Percentiles rank a stretch among this genome's conserved stretches.
These are phyloP conservation scores for Pogonocichla stellata DNA, from an alignment of 2,113 vertebrate species.

Conservation along the genomic window DNA sequence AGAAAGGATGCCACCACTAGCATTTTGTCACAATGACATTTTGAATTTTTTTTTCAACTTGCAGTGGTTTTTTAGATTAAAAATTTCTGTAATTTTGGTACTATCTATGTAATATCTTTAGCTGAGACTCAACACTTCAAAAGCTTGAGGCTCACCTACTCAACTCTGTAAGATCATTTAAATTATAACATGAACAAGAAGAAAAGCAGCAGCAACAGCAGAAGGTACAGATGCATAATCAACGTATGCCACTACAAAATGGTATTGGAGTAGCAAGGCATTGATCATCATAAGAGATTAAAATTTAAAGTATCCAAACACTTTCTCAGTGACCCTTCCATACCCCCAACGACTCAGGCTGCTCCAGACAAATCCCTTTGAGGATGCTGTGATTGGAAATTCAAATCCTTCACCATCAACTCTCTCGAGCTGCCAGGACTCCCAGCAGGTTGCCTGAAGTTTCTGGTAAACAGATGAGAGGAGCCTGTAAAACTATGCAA, in stretches of 20 bases:
- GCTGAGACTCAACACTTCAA: background rate
- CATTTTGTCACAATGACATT: background rate
- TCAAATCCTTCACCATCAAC: background rate
- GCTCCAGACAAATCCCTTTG: background rate
- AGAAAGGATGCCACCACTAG: background rate
- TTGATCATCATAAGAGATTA: constrained; percentile 12
- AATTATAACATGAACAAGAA: background rate
- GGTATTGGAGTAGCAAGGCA: constrained; percentile 57
- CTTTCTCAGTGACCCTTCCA: background rate
- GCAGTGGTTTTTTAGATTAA: background rate
- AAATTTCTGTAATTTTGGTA: background rate
- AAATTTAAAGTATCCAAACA: constrained; percentile 48
- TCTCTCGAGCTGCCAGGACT: background rate
- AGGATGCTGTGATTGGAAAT: background rate
- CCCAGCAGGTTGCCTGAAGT: background rate
- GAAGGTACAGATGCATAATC: constrained; percentile 31
- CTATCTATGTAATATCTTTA: background rate
- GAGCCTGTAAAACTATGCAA: background rate
- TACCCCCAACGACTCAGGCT: background rate
- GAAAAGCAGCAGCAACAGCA: background rate
- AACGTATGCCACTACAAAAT: background rate
- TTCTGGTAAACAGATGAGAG: background rate
- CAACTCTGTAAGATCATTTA: background rate
- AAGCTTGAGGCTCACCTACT: background rate
- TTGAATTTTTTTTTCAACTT: background rate